Conservation (phyloP, 2,113 vertebrate genomes). For the Ovis canadensis region DNA sequence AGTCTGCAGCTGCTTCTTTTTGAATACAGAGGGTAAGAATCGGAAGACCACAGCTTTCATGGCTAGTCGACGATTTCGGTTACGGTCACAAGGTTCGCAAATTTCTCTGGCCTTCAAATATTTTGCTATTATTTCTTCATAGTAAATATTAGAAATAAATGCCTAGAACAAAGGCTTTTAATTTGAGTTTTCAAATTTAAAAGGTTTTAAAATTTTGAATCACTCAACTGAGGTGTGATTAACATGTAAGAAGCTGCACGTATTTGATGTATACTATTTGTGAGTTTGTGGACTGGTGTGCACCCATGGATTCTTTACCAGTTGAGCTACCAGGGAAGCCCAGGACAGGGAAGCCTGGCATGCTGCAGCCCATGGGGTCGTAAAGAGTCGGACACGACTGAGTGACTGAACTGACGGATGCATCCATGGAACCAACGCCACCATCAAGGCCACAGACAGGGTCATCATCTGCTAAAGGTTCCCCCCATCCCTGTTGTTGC, state of each 20-base stretch:
- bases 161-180: neutral
- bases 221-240: neutral
- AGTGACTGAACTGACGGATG: neutral
- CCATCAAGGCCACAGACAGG: neutral
- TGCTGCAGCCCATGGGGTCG: neutral
- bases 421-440: neutral
- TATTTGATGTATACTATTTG: neutral
- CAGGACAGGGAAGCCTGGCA: neutral
- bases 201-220: neutral
- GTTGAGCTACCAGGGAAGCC: neutral
- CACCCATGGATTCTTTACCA: neutral
- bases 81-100: neutral
- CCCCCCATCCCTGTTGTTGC: neutral
- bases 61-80: neutral
- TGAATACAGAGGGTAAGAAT: neutral
- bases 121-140: neutral
- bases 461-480: neutral
- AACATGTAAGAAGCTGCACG: neutral
- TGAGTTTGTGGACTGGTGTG: neutral
- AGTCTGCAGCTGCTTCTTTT: slow-evolving; percentile 26
- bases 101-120: neutral
- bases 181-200: neutral
- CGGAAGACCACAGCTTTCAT: neutral
- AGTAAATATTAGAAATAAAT: neutral
- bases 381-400: fast-evolving